Conservation (phyloP, 2,113 vertebrate genomes). For the Numenius arquata region DNA sequence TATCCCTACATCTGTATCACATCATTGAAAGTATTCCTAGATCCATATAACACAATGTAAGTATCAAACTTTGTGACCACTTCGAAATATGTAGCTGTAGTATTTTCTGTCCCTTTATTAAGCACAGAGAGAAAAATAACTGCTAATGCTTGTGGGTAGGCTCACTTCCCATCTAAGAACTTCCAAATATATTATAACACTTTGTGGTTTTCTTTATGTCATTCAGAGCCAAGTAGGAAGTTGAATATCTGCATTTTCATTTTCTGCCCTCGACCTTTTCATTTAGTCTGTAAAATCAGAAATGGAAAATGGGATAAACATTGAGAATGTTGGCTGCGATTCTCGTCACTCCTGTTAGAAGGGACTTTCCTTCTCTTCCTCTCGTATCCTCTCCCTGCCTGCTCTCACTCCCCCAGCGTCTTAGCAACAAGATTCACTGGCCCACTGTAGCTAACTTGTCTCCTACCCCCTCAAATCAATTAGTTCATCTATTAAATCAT, state of each 20-base stretch:
- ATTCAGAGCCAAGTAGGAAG: not conserved
- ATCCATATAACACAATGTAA: not conserved
- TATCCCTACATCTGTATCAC: not conserved
- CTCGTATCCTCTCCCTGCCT: not conserved
- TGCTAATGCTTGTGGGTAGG: not conserved
- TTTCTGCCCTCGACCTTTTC: not conserved
- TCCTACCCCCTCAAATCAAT: constrained; percentile 20
- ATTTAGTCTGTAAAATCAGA: not conserved
- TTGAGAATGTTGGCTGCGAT: not conserved
- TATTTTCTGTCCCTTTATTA: not conserved
- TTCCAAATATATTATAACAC: not conserved
- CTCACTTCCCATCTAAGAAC: not conserved
- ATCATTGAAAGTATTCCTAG: not conserved
- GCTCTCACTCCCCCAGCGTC: not conserved
- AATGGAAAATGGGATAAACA: not conserved
- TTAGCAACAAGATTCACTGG: constrained; percentile 28
- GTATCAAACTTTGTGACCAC: not conserved
- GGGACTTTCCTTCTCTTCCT: not conserved
- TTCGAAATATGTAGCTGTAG: not conserved
- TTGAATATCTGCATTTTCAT: not conserved
- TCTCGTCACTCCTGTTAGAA: not conserved
- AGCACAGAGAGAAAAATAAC: not conserved
- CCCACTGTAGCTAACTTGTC: constrained; percentile 1
- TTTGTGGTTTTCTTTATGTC: not conserved
- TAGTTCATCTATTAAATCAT: constrained; percentile 22